Evolutionary conservation across 2,113 vertebrate genomes (phyloP).

Genomic region (Calcarius ornatus): DNA sequence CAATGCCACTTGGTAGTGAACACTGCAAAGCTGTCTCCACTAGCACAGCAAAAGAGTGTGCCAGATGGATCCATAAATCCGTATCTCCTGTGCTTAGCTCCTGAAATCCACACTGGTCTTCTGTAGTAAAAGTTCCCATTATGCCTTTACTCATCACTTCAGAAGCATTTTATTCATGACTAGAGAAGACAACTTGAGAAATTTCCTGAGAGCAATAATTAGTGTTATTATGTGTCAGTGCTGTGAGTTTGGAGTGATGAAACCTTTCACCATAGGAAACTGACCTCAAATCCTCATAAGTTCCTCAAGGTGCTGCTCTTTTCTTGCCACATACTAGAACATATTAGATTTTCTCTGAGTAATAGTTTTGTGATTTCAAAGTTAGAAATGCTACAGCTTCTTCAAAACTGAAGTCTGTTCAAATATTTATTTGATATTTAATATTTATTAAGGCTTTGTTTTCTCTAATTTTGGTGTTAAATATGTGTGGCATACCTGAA

Average conservation of each 20-base stretch:
- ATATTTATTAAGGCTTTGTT: not conserved
- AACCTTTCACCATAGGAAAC: not conserved
- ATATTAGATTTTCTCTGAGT: not conserved
- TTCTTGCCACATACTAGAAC: not conserved
- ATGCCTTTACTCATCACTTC: not conserved
- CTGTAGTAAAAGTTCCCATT: not conserved
- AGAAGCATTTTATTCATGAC: not conserved
- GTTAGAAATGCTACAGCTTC: not conserved
- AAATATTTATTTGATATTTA: too few species aligned
- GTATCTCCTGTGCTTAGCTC: accelerated
- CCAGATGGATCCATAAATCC: not conserved
- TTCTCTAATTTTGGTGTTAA: not conserved
- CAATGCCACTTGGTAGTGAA: not conserved
- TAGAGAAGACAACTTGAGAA: not conserved
- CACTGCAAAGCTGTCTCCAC: not conserved
- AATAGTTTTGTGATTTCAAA: not conserved
- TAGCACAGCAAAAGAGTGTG: accelerated
- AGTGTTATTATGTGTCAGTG: not conserved
- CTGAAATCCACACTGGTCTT: not conserved
- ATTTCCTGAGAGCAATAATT: not conserved
- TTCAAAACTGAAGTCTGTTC: not conserved
- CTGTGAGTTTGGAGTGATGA: not conserved
- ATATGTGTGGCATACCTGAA: not conserved
- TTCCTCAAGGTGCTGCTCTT: not conserved
- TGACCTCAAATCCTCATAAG: not conserved